These are phyloP conservation scores for Mormyrus hasselquistii DNA, from an alignment of 2,797 vertebrate species.

Conservation along the genomic window DNA sequence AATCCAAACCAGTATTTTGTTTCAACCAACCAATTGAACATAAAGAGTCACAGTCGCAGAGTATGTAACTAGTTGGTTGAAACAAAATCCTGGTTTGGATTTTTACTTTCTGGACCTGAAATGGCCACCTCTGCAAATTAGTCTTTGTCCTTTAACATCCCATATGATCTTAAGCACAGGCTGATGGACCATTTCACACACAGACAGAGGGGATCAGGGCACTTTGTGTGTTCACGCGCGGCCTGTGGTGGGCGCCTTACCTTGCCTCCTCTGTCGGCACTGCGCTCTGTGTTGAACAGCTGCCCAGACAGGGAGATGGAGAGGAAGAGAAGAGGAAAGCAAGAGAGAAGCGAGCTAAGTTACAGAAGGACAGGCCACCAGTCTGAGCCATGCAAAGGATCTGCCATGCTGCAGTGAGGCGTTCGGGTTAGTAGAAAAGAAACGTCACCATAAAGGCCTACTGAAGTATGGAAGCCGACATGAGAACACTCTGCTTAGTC, in stretches of 20 bases:
- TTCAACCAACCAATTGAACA: no score
- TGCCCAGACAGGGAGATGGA: slow-evolving; percentile 42
- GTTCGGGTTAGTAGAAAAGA: not conserved
- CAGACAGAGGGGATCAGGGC: not conserved
- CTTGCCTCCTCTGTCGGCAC: slow-evolving; percentile 54
- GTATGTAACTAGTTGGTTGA: no score
- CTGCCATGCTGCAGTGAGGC: not conserved
- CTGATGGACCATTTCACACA: not conserved
- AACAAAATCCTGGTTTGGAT: no score
- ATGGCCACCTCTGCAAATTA: no score
- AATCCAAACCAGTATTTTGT: no score
- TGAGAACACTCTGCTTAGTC: not conserved
- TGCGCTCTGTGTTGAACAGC: slow-evolving; percentile 55
- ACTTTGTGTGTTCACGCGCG: not conserved
- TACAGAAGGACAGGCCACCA: not conserved
- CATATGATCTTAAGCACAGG: not conserved
- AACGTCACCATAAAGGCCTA: not conserved
- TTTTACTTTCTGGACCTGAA: no score
- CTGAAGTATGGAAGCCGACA: not conserved
- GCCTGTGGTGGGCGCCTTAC: slow-evolving; percentile 44
- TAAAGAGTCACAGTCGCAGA: no score
- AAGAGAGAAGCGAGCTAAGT: slow-evolving; percentile 18
- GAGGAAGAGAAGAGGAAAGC: slow-evolving; percentile 30
- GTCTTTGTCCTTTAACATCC: not conserved
- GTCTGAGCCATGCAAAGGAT: not conserved